Base-by-base conservation (phyloP, 2,797 vertebrate genomes). In the Urophycis tenuis region DNA sequence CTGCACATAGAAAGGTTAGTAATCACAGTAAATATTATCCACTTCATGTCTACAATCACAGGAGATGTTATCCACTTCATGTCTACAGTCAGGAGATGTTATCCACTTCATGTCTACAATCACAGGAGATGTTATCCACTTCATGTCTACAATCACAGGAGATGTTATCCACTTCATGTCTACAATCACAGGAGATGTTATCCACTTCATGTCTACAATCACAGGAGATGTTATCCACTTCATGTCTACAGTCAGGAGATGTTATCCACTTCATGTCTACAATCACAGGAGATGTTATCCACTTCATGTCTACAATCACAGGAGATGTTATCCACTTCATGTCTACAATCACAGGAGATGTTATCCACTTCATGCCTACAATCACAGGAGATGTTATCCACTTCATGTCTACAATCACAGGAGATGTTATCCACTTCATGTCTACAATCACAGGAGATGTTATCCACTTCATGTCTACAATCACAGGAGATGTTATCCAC, bases 381-480 rank as follows among this genome's bases (percentile, higher is more conserved):
- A 5, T 49, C 41, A 49, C 41, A 49, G 41, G 2, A 49, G 41
- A 49, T 49, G 15, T 49, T 17, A 49, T 49, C 41, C 41, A 49
- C 71, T 72, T 36, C 22, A 60, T 78, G 19, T 3, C 1, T 34
- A 34, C 32, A 72, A 1, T 29, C n/a, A n/a, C 53, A 49, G 41
- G 17, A 49, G 41, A 41, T 41, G 9, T 41, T 8, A 41, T 19
- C 14, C 15, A 49, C 14, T 29, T 12, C 53, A 60, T 25, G 10
- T 67, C 12, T 71, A 71, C 11, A 32, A 17, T 15, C 30, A 64
- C 53, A 64, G 53, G 10, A 64, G 41, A 19, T 5, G 3, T 41
- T 31, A 70, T 14, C 29, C 69, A 32, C 32, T 71, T 17, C 81
- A 78, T 77, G 80, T 75, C 77, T 53, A n/a, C n/a, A n/a, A n/a